Evolutionary conservation across 2,113 vertebrate genomes (phyloP).

Genomic region (Ceyx margarethae): DNA sequence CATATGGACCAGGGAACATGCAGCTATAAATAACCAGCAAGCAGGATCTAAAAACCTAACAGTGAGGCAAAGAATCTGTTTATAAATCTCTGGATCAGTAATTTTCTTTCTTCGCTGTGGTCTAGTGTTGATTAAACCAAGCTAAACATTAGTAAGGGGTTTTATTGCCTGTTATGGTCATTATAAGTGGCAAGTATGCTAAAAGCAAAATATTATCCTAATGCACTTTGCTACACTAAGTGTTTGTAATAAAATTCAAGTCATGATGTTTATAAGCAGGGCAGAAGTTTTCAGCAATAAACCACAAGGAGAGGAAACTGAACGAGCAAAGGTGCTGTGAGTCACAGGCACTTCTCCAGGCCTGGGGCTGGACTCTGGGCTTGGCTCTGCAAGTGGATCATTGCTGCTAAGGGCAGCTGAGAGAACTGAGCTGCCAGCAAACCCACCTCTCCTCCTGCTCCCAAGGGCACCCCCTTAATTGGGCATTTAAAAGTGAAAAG

Average conservation of each 20-base stretch:
- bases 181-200: neutral
- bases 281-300: neutral
- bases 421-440: no score
- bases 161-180: neutral
- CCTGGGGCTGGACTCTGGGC: neutral
- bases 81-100: neutral
- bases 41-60: neutral
- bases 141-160: neutral
- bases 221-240: neutral
- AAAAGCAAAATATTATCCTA: neutral
- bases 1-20: neutral
- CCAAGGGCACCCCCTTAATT: accelerated
- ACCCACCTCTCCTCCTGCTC: accelerated
- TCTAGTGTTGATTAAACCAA: neutral
- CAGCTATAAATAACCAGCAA: neutral
- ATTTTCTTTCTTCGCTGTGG: neutral
- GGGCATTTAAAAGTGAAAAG: neutral
- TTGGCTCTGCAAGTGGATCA: accelerated
- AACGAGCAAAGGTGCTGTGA: neutral
- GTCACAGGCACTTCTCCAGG: accelerated
- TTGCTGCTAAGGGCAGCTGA: neutral
- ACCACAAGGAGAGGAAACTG: neutral
- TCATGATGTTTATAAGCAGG: neutral
- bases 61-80: neutral
- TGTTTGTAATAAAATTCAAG: neutral